Conservation (phyloP, 2,113 vertebrate genomes). For the Deroptyus accipitrinus region DNA sequence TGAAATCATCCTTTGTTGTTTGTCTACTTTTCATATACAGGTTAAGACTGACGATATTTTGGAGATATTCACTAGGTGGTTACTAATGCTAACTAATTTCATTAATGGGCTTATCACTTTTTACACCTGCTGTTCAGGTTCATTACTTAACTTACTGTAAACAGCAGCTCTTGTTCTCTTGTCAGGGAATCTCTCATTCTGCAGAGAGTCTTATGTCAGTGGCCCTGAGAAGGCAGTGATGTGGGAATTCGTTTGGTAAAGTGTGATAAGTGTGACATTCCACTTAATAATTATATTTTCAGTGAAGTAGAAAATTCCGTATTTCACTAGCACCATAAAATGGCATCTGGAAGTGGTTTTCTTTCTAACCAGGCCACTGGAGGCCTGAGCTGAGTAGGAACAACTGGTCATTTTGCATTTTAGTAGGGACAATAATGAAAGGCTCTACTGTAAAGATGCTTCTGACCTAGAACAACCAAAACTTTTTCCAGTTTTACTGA, state of each 20-base stretch:
- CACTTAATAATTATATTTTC: constrained; percentile 6
- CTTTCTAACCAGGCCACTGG: neutral
- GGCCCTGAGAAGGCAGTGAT: neutral
- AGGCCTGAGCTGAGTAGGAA: neutral
- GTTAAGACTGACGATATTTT: neutral
- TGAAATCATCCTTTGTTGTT: neutral
- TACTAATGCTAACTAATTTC: neutral
- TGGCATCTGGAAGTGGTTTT: neutral
- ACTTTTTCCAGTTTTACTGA: neutral
- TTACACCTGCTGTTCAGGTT: neutral
- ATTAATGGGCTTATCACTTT: neutral
- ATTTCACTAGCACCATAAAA: neutral
- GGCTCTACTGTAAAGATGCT: neutral
- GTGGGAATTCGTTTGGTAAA: neutral
- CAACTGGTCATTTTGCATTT: neutral
- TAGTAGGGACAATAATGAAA: neutral
- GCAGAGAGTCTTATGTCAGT: neutral
- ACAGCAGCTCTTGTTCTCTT: constrained; percentile 7
- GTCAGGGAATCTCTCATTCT: constrained; percentile 9
- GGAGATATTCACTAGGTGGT: neutral
- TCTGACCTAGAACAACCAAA: neutral
- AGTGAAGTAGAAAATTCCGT: neutral
- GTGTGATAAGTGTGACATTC: neutral
- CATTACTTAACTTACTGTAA: neutral
- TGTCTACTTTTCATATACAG: neutral